Percentiles rank a stretch among this genome's conserved stretches.
These are phyloP conservation scores for Aldrovandia affinis DNA, from an alignment of 2,797 vertebrate genomes.

Conservation along the genomic window DNA sequence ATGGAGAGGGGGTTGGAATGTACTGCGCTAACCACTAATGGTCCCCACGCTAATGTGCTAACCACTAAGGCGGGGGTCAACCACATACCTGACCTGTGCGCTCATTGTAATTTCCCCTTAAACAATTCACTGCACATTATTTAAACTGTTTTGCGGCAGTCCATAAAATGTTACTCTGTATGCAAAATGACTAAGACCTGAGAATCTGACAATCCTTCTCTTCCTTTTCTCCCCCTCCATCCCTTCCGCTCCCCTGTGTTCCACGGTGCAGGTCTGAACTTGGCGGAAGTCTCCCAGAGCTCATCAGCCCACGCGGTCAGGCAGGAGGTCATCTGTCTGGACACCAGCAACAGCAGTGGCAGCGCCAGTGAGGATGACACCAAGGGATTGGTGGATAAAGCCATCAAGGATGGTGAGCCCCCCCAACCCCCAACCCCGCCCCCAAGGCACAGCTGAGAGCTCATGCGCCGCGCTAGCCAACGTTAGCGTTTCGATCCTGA, in stretches of 20 bases:
- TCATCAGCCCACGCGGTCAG: constrained; percentile 74
- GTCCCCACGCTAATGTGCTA: not conserved
- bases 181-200: not conserved
- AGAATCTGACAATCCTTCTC: not conserved
- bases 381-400: constrained; percentile 59
- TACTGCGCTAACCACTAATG: not conserved
- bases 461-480: not conserved
- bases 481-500: not conserved
- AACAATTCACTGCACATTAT: too few relatives aligned
- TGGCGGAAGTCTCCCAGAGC: constrained; percentile 82
- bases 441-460: not conserved
- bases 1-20: not conserved
- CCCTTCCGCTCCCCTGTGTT: not conserved
- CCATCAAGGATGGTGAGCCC: constrained; percentile 75
- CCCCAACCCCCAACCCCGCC: constrained; percentile 35
- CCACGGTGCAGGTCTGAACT: not conserved
- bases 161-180: not conserved
- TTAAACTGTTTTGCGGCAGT: not conserved
- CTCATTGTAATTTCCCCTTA: too few relatives aligned
- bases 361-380: constrained; percentile 82
- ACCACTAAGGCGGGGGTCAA: not conserved
- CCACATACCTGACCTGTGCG: not conserved
- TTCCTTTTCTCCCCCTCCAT: not conserved
- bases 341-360: constrained; percentile 77
- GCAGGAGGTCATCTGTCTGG: constrained; percentile 95